Conservation (phyloP, 2,797 vertebrate genomes). For the Neopelma chrysocephalum region DNA sequence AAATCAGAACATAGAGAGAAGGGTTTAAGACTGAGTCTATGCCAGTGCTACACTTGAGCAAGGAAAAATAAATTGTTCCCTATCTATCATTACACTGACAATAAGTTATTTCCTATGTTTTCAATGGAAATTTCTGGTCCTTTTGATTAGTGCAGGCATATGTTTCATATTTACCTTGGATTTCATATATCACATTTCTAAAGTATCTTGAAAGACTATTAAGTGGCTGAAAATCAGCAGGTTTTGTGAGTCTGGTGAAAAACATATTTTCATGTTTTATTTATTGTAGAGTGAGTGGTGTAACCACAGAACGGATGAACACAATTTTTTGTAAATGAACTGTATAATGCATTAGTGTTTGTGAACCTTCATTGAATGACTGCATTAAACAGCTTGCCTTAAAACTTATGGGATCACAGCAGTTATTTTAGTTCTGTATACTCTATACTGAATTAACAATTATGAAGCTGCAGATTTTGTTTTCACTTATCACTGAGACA, state of each 20-base stretch:
- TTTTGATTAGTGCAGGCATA: background rate
- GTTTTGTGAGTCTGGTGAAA: background rate
- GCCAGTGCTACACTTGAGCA: background rate
- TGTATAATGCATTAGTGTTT: background rate
- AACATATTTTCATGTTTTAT: background rate
- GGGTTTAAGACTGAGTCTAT: background rate
- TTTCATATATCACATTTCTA: background rate
- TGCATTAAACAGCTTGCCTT: background rate
- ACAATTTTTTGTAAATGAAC: background rate
- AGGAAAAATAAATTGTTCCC: background rate
- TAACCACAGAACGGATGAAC: background rate
- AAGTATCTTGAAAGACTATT: background rate
- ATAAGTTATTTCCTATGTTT: background rate
- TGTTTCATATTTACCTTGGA: background rate
- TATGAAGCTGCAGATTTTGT: background rate
- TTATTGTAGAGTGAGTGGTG: background rate
- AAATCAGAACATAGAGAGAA: background rate
- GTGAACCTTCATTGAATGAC: background rate
- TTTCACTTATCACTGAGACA: slow-evolving; percentile 2
- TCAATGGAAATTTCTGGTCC: background rate
- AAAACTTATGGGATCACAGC: background rate
- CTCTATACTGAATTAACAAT: background rate
- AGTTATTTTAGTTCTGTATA: background rate
- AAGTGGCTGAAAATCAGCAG: background rate
- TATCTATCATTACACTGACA: background rate